Base-by-base conservation (phyloP, 2,888 invertebrate species). In the Hyalella azteca region DNA sequence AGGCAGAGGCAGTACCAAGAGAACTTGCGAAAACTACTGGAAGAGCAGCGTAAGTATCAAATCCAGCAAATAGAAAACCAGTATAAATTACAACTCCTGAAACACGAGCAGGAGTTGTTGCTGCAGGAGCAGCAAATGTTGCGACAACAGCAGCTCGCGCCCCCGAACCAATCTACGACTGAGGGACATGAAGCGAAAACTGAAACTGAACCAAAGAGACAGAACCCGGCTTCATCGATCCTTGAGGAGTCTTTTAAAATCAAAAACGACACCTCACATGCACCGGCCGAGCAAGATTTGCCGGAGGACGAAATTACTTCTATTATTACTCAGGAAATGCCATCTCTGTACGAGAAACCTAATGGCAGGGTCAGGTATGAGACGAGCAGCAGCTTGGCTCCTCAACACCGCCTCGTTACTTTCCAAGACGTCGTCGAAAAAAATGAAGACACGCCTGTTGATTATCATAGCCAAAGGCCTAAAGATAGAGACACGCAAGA, bases 351-450 rank as follows among this genome's bases (percentile, higher is more conserved):
- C 19, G 36, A 66, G 39, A 39, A 19, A 9, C 36, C 36, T 66
- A 22, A 39, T 36, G 66, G 36, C 4, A 5, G 36, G 7, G 7
- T 66, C 5, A 39, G 29, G 19, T 29, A 4, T 15, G 66, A 39
- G n/a, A 66, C 39, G 19, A 36, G 66, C 2, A 66, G 66, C 36
- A 36, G 66, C 19, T 29, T 66, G 36, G 66, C 66, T 36, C 54
- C 59, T 22, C 78, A 73, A 41, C 73, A 82, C 32, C 73, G 60
- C 45, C 80, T 80, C 0, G 66, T 82, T 22, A 82, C 82, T 9
- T 82, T 82, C 66, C 82, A 80, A 73, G 78, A 45, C 45, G 73
- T 80, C 39, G 11, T 66, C 48, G 79, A 73, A 19, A 73, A 79
- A 3, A 26, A 80, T 41, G 36, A 36, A 4, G 7, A 36, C 2